Conservation (phyloP, 2,888 invertebrate species). For the Brachypterus glaber region DNA sequence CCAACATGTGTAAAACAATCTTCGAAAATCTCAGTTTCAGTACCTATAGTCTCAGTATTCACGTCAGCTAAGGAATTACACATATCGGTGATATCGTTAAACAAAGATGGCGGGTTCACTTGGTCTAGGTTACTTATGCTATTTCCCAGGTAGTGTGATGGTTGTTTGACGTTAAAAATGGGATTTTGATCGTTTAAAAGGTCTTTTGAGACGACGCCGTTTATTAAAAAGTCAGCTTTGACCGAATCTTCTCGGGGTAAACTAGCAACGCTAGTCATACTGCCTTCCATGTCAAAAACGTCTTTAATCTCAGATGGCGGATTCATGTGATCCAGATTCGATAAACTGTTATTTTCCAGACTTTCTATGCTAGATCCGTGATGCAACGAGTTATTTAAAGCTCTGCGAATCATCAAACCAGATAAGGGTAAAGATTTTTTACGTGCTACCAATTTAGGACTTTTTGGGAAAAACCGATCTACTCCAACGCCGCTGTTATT, state of each 20-base stretch:
- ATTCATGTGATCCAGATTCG: conserved; percentile 70
- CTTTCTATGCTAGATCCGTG: conserved; percentile 51
- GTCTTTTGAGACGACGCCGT: conserved; percentile 31
- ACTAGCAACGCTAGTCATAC: conserved; percentile 77
- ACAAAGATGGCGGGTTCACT: conserved; percentile 59
- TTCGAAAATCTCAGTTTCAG: conserved; percentile 44
- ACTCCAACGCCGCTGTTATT: conserved; percentile 37
- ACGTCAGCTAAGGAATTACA: conserved; percentile 43
- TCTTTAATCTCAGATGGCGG: conserved; percentile 73
- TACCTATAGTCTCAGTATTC: conserved; percentile 45
- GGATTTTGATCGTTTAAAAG: conserved; percentile 19
- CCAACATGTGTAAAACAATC: conserved; percentile 46
- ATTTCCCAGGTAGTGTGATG: not conserved
- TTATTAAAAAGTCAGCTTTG: conserved; percentile 36
- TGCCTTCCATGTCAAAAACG: conserved; percentile 61
- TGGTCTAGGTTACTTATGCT: conserved; percentile 53
- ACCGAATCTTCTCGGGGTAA: conserved; percentile 61
- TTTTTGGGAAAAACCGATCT: conserved; percentile 24
- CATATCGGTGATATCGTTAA: conserved; percentile 59
- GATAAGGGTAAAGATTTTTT: conserved; percentile 66
- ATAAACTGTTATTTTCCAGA: conserved; percentile 50
- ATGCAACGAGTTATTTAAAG: conserved; percentile 47
- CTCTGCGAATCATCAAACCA: conserved; percentile 61
- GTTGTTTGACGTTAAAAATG: conserved; percentile 37
- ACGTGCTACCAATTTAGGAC: conserved; percentile 30